These are phyloP conservation scores for Pseudochirops cupreus DNA, from an alignment of 2,797 vertebrate species.

Conservation along the genomic window DNA sequence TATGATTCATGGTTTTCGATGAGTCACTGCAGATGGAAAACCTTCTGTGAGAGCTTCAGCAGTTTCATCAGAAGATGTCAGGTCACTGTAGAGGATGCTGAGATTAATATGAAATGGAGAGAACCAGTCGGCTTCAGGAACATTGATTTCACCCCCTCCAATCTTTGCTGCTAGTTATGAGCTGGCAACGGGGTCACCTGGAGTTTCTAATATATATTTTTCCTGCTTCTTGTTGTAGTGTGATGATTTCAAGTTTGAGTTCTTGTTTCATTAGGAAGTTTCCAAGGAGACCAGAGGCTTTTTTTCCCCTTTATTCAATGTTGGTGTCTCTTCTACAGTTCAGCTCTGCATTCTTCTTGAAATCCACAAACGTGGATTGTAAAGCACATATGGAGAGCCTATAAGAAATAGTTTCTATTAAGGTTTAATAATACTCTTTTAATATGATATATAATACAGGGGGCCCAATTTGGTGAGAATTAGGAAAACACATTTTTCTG, in stretches of 20 bases:
- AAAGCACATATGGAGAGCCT: background rate
- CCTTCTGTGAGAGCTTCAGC: background rate
- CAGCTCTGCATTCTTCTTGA: background rate
- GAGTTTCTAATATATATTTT: background rate
- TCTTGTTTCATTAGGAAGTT: conserved; percentile 22
- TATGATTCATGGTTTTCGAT: background rate
- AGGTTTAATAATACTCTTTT: background rate
- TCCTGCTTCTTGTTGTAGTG: background rate
- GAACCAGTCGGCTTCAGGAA: background rate
- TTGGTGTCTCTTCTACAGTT: conserved; percentile 22
- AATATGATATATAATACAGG: background rate
- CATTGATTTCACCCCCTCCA: background rate
- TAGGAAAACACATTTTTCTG: background rate
- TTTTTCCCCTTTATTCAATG: background rate
- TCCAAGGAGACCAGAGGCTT: background rate
- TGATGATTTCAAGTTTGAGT: conserved; percentile 35
- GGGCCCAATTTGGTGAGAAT: background rate
- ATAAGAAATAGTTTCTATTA: background rate
- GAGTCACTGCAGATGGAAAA: background rate
- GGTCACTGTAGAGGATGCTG: background rate
- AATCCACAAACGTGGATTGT: background rate
- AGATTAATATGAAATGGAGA: background rate
- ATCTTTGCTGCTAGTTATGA: background rate
- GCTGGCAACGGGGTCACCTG: background rate
- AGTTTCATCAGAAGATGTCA: background rate